Percentiles rank a stretch among this genome's conserved stretches.
phyloP scores from a whole-genome alignment of 2,113 vertebrate genomes.

The Erinaceus europaeus region DNA sequence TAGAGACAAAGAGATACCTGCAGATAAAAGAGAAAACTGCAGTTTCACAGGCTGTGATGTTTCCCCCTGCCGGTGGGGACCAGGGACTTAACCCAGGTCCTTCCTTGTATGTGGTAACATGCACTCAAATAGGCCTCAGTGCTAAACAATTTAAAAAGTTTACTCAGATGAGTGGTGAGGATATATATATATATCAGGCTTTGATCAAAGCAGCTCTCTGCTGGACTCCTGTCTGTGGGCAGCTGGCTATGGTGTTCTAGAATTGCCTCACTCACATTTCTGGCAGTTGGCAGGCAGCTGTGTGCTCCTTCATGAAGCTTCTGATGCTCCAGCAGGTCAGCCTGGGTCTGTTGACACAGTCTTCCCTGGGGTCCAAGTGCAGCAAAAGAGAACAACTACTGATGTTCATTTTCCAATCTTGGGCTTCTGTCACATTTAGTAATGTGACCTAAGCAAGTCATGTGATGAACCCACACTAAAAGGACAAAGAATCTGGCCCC shows the following conservation, averaged over 20 bases:
- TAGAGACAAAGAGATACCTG: too few relatives aligned
- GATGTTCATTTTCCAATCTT: neutral
- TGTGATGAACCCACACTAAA: neutral
- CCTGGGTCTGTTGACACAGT: neutral
- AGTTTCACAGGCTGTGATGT: too few relatives aligned
- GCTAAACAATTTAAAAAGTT: too few relatives aligned
- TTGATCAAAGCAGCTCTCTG: neutral
- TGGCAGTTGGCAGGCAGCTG: neutral
- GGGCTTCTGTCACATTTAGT: neutral
- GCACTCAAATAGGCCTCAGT: too few relatives aligned
- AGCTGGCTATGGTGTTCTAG: neutral
- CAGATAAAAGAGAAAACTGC: too few relatives aligned
- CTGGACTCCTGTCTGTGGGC: neutral
- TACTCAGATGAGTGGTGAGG: too few relatives aligned
- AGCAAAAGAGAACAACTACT: neutral
- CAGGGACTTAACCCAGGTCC: too few relatives aligned
- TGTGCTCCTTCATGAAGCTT: neutral
- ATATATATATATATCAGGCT: too few relatives aligned
- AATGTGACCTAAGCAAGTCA: neutral
- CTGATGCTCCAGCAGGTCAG: neutral
- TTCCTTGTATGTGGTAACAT: too few relatives aligned
- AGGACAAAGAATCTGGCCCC: neutral
- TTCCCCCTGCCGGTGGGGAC: too few relatives aligned
- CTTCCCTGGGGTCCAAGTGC: neutral
- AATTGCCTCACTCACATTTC: neutral